Base-by-base conservation (phyloP, 2,113 vertebrate genomes). In the Malurus elegans region DNA sequence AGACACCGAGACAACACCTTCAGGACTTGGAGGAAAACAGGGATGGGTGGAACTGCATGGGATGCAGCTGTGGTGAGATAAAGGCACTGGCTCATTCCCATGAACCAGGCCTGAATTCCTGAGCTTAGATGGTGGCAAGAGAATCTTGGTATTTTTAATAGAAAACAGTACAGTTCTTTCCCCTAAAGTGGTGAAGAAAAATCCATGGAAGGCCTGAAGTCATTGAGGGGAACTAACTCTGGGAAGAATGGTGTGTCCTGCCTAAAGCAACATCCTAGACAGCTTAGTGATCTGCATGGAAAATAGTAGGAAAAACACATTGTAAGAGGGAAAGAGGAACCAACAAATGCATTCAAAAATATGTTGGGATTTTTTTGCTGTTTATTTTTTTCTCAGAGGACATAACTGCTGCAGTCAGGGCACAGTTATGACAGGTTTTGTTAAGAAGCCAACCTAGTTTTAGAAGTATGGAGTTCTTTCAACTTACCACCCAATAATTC, bases 401-500 rank as follows among this genome's bases (percentile, higher is more conserved):
- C 31, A 18, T 34, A 92, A 72, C 1, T 8, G 9, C 50, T 75
- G 34, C 56, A 67, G 62, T 18, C 18, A 6, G 40, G 71, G 40
- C 51, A 76, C 2, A 6, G 26, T 74, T 92, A 64, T 56, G 51
- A 66, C 38, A 54, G 24, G 6, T 74, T 94, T 86, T 83, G 44
- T 67, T 73, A 80, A 83, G 75, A 80, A 78, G 42, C n/a, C 69
- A 86, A 38, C 9, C 12, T 67, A 56, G 31, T 82, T 92, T 94
- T 64, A 70, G 20, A 93, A 79, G 40, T 45, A 56, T 13, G 32
- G 51, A 64, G 8, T 31, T 92, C 79, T 94, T 96, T 94, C 83
- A 92, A 81, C 67, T 92, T 69, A 29, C 28, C 88, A 82, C 50
- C 81, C 48, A 93, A 88, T 94, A 94, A 93, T 93, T 96, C 87